Percentiles rank a stretch among this genome's conserved stretches.
These are phyloP conservation scores for Hermodice carunculata DNA, from an alignment of 2,888 invertebrate species.

Conservation along the genomic window DNA sequence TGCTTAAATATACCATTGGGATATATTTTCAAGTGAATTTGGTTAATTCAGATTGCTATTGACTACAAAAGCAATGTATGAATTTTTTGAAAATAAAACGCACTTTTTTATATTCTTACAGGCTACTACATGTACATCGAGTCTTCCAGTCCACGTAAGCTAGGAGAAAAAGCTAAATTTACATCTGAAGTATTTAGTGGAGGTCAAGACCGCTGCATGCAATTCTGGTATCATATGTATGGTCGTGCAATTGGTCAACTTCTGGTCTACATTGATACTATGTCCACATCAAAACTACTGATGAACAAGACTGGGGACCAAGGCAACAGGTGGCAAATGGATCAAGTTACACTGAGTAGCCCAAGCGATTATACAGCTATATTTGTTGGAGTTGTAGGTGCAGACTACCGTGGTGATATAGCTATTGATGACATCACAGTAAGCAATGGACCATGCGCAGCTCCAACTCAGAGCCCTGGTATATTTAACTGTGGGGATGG, in stretches of 20 bases:
- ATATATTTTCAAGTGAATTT: too few relatives aligned
- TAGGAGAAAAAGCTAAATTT: slow-evolving; percentile 44
- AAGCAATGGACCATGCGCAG: slow-evolving; percentile 24
- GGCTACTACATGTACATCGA: slow-evolving; percentile 39
- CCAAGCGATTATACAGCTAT: background rate
- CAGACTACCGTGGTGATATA: slow-evolving; percentile 51
- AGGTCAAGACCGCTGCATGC: slow-evolving; percentile 31
- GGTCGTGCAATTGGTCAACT: slow-evolving; percentile 47
- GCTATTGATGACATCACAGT: slow-evolving; percentile 59
- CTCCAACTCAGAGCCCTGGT: background rate
- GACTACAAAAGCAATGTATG: too few relatives aligned
- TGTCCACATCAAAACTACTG: background rate
- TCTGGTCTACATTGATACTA: slow-evolving; percentile 43
- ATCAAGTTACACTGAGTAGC: slow-evolving; percentile 9
- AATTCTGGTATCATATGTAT: slow-evolving; percentile 43
- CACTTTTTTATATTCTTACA: background rate
- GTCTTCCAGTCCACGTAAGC: slow-evolving; percentile 26
- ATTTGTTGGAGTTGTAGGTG: slow-evolving; percentile 21
- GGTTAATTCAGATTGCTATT: too few relatives aligned
- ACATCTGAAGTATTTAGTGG: slow-evolving; percentile 22
- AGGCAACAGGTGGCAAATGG: background rate
- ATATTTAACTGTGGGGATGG: slow-evolving; percentile 6
- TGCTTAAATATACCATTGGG: too few relatives aligned
- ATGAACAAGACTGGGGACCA: background rate
- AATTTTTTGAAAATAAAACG: too few relatives aligned